Evolutionary conservation across 2,888 invertebrate species (phyloP).

Genomic region (Abrostola triplasia): DNA sequence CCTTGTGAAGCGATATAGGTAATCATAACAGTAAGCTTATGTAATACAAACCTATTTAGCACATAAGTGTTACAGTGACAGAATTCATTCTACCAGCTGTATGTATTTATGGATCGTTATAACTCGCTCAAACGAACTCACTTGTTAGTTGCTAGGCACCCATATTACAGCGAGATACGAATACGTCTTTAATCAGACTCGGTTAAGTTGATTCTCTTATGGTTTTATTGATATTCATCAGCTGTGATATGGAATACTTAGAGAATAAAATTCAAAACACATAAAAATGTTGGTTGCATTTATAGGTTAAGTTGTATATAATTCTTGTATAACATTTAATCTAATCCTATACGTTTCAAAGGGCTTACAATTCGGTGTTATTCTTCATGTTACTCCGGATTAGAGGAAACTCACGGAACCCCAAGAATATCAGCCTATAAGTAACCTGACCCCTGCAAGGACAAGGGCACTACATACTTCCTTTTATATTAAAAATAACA

Average conservation of each 20-base stretch:
- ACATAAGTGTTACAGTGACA: slow-evolving; percentile 10
- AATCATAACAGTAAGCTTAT: neutral
- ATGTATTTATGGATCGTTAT: neutral
- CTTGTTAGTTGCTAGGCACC: neutral
- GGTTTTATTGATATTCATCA: too few species aligned
- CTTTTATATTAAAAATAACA: too few species aligned
- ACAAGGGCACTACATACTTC: too few species aligned
- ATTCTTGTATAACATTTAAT: neutral
- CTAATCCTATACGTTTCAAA: neutral
- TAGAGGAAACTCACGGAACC: too few species aligned
- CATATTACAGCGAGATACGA: neutral
- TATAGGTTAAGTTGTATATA: too few species aligned
- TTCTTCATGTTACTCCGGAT: neutral
- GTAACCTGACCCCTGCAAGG: too few species aligned
- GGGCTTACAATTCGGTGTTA: neutral
- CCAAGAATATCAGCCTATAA: too few species aligned
- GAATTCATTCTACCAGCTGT: slow-evolving; percentile 7
- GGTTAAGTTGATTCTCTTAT: too few species aligned
- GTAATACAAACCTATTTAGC: slow-evolving; percentile 15
- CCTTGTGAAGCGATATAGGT: neutral
- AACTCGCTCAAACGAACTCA: neutral
- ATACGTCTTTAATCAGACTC: too few species aligned
- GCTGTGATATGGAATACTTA: too few species aligned
- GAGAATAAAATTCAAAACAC: too few species aligned
- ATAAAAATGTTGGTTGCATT: too few species aligned